These are phyloP conservation scores for Cryptocephalus moraei DNA, from an alignment of 2,888 invertebrate genomes.

Conservation along the genomic window DNA sequence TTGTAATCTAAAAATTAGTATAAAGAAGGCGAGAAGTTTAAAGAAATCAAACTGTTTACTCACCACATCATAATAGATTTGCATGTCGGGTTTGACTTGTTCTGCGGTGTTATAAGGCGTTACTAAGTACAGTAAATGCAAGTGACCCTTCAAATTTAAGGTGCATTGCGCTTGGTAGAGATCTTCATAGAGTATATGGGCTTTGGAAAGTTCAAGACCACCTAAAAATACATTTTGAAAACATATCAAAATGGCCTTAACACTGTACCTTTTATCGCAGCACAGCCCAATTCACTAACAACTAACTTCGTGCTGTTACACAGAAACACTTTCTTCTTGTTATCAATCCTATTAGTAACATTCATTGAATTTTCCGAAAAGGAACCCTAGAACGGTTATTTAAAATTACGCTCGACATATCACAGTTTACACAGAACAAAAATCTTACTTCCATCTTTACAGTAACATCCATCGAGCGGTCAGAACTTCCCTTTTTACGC, in stretches of 20 bases:
- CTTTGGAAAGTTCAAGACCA: conserved; percentile 65
- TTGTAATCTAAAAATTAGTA: conserved; percentile 44
- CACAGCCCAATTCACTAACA: conserved; percentile 61
- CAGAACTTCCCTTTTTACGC: conserved; percentile 9
- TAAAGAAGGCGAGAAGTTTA: background rate
- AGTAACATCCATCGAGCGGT: conserved; percentile 17
- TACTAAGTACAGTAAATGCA: conserved; percentile 82
- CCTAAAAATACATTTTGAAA: conserved; percentile 39
- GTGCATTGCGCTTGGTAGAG: conserved; percentile 60
- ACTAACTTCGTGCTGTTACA: conserved; percentile 28
- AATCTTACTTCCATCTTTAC: conserved; percentile 26
- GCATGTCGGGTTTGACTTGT: conserved; percentile 43
- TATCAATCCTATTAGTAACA: conserved; percentile 4
- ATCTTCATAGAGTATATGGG: conserved; percentile 64
- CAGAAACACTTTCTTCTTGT: conserved; percentile 20
- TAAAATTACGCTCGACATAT: background rate
- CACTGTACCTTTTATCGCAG: conserved; percentile 64
- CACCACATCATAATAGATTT: conserved; percentile 52
- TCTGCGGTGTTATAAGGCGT: conserved; percentile 63
- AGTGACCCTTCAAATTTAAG: conserved; percentile 66
- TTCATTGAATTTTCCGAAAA: conserved; percentile 1
- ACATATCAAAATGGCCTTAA: too few relatives aligned
- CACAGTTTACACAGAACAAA: background rate
- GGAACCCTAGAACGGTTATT: background rate
- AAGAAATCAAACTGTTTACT: conserved; percentile 20